These are phyloP conservation scores for Graptemys geographica DNA, from an alignment of 2,797 vertebrate species.

Conservation along the genomic window DNA sequence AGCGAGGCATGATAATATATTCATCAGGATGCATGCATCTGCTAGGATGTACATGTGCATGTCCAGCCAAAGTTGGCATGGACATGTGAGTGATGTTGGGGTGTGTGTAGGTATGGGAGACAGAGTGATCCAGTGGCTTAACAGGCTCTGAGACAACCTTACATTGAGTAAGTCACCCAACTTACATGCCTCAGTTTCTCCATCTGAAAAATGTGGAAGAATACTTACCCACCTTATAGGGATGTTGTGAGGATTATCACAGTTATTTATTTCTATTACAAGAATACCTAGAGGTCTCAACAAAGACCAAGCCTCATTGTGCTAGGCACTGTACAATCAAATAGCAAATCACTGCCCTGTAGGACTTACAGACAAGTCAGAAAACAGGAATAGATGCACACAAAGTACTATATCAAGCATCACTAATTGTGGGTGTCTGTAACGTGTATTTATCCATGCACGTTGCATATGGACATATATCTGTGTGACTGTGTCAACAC, in stretches of 20 bases:
- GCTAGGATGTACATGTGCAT: not conserved
- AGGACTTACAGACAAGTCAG: not conserved
- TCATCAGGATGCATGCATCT: not conserved
- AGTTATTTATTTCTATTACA: not conserved
- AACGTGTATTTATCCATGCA: not conserved
- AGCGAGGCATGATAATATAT: not conserved
- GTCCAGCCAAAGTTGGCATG: not conserved
- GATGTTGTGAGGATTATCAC: not conserved
- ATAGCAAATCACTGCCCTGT: not conserved
- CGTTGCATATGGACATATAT: not conserved
- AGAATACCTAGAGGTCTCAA: not conserved
- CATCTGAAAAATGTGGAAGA: not conserved
- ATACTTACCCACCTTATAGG: not conserved
- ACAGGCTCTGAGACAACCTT: not conserved
- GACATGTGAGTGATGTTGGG: not conserved
- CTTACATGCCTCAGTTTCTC: not conserved
- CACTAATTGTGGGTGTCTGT: not conserved
- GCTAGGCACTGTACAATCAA: not conserved
- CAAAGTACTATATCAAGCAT: not conserved
- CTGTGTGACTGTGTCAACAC: not conserved
- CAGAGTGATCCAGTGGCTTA: not conserved
- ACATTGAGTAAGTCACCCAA: not conserved
- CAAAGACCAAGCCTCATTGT: not conserved
- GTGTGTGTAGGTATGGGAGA: not conserved
- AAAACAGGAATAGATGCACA: not conserved